phyloP scores from a whole-genome alignment of 1,140 invertebrate genomes.

The Pseudomyrmex concolor region DNA sequence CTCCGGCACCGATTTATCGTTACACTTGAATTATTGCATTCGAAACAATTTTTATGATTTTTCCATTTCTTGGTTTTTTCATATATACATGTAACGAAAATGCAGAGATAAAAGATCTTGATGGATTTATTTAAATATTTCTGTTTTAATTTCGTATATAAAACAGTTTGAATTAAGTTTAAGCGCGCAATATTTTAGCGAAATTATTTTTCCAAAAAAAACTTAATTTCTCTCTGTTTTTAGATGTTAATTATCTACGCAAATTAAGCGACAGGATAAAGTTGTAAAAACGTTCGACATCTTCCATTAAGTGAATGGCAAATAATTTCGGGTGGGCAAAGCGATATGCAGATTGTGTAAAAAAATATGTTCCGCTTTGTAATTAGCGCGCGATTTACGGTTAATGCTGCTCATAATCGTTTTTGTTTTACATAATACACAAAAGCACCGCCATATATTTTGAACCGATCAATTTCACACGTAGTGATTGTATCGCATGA shows the following conservation, averaged over 20 bases:
- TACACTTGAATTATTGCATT: slow-evolving; percentile 33
- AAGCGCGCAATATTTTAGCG: neutral
- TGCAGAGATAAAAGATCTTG: neutral
- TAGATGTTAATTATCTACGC: neutral
- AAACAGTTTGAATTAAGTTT: slow-evolving; percentile 7
- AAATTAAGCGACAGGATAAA: slow-evolving; percentile 19
- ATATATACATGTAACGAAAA: neutral
- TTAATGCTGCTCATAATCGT: neutral
- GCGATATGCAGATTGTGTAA: neutral
- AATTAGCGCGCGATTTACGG: slow-evolving; percentile 15
- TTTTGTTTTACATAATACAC: slow-evolving; percentile 55
- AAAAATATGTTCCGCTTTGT: slow-evolving; percentile 1
- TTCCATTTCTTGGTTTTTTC: neutral
- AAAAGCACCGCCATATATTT: slow-evolving; percentile 16
- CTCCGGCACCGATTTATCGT: slow-evolving; percentile 33
- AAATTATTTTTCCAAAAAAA: neutral
- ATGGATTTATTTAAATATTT: neutral
- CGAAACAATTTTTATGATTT: neutral
- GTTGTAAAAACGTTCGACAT: slow-evolving; percentile 9
- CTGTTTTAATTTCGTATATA: neutral
- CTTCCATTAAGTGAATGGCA: neutral
- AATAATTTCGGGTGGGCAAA: slow-evolving; percentile 36
- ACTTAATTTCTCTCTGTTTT: no score
- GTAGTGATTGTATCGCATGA: neutral
- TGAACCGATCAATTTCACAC: slow-evolving; percentile 3